These are phyloP conservation scores for Vanessa atalanta DNA, from an alignment of 1,140 invertebrate genomes.

Conservation along the genomic window DNA sequence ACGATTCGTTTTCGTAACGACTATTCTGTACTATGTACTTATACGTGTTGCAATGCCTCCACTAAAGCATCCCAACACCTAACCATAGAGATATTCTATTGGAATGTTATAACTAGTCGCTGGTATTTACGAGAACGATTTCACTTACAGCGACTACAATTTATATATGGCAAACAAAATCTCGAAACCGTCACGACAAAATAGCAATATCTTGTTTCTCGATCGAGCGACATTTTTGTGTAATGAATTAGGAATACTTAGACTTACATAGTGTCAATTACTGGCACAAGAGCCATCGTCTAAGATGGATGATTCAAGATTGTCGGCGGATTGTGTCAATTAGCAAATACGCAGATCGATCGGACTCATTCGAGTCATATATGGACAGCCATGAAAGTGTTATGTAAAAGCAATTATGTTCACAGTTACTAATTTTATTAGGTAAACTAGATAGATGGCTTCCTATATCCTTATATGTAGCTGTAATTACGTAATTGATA, in stretches of 20 bases:
- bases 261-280: slow-evolving; percentile 22
- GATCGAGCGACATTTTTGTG: slow-evolving; percentile 19
- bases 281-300: not conserved
- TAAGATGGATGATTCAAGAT: slow-evolving; percentile 31
- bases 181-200: slow-evolving; percentile 11
- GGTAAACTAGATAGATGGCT: slow-evolving; percentile 33
- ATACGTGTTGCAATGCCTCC: slow-evolving; percentile 1
- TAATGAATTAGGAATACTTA: slow-evolving; percentile 24
- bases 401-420: slow-evolving; percentile 44
- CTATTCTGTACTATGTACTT: not conserved
- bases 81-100: slow-evolving; percentile 2
- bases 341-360: slow-evolving; percentile 41
- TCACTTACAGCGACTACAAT: slow-evolving; percentile 14
- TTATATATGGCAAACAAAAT: slow-evolving; percentile 16
- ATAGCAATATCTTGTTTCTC: not conserved
- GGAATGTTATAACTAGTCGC: slow-evolving; percentile 5
- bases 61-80: slow-evolving; percentile 1
- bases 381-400: slow-evolving; percentile 45
- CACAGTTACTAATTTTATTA: slow-evolving; percentile 37
- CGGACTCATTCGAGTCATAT: slow-evolving; percentile 35
- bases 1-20: not conserved
- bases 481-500: slow-evolving; percentile 12
- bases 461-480: slow-evolving; percentile 22
- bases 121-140: slow-evolving; percentile 11
- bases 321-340: slow-evolving; percentile 44